Percentiles rank a stretch among this genome's conserved stretches.
Evolutionary conservation across 1,140 invertebrate species (phyloP).

Genomic region (Drosophila bocki): DNA sequence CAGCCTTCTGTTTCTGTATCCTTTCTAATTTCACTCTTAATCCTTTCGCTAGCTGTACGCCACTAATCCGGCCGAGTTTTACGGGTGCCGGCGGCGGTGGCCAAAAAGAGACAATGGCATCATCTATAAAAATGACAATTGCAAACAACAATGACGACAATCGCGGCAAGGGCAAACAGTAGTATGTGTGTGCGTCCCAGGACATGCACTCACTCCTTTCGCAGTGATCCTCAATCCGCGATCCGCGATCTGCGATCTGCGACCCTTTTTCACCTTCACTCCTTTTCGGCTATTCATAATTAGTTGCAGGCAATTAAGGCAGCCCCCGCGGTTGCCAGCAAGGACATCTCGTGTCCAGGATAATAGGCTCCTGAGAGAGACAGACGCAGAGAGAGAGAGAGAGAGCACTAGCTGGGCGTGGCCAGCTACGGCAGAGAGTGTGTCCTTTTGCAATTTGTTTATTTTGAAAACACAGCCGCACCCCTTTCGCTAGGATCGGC

Average conservation of each 20-base stretch:
- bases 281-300: conserved; percentile 78
- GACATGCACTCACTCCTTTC: conserved; percentile 21
- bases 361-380: background rate
- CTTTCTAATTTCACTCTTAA: conserved; percentile 72
- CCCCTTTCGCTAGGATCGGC: conserved; percentile 61
- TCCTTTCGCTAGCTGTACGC: conserved; percentile 69
- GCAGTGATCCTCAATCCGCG: background rate
- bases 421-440: conserved; percentile 6
- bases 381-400: background rate
- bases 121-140: conserved; percentile 83
- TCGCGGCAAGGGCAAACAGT: conserved; percentile 80
- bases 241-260: background rate
- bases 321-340: conserved; percentile 68
- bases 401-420: conserved; percentile 27
- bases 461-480: conserved; percentile 81
- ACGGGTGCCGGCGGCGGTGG: conserved; percentile 58
- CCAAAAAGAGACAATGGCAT: conserved; percentile 67
- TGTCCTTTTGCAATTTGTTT: conserved; percentile 76
- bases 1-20: conserved; percentile 8
- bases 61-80: conserved; percentile 82
- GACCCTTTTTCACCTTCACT: conserved; percentile 49
- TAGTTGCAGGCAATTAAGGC: conserved; percentile 80
- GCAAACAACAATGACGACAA: conserved; percentile 83
- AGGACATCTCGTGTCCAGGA: conserved; percentile 43
- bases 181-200: conserved; percentile 43